Evolutionary conservation across 1,140 invertebrate species (phyloP), one percentile per base, ranked within the genome.

Genomic region (Daktulosphaira vitifoliae): DNA sequence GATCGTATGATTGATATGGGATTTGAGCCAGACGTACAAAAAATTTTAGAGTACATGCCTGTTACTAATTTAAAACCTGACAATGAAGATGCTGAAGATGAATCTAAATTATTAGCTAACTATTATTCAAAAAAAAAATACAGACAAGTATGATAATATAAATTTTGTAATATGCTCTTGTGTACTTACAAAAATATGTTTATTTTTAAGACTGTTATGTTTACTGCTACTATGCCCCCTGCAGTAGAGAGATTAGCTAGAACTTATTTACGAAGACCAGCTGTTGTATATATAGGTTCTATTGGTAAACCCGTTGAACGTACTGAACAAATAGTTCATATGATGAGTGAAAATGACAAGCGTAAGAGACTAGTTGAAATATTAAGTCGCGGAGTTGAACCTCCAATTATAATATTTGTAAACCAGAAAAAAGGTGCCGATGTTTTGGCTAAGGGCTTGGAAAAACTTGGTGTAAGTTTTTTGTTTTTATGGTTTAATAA

Each of bases 1-100:
- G 96, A 99, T 79, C 82, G 94, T 72, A 99, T 99, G 96, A 97
- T 99, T 77, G 95, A 98, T 78, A 97, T 98, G 92, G 96, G 96
- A 77, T 99, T 99, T 76, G 96, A 99, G 76, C 89, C 92, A 33
- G 89, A 98, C 75, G 96, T 99, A 0, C 94, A 98, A 73, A 96
- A 95, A 74, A 98, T 99, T 75, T 78, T 99, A 1, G 94, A 98
- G 72, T 96, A 92, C 71, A 95, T 99, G 87, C 97, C 97, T 0
- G 96, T 98, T 0, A 89, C 93, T 3, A 99, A 99, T 81, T 81
- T 96, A 48, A 99, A 99, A 76, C 97, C 96, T 2, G 97, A 99
- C 73, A 92, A 87, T 0, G 97, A 99, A 70, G 96, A 97, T 71
- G 96, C 96, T 15, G 97, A 99, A 80, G 92, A 99, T 78, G 93